Evolutionary conservation across 2,888 invertebrate genomes (phyloP).

Genomic region (Tanytarsus gracilentus): DNA sequence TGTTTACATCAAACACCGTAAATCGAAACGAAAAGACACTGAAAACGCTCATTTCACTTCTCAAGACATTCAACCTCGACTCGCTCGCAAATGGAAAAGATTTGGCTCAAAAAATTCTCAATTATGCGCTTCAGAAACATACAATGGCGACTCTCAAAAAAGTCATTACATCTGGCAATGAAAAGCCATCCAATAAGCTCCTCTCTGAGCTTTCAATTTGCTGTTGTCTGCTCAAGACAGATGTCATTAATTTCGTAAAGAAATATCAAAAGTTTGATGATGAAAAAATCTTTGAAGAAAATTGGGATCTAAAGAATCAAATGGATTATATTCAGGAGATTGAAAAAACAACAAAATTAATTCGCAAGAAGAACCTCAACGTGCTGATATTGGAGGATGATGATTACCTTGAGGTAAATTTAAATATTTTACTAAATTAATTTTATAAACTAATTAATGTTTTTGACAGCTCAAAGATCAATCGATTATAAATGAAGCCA

Average conservation of each 20-base stretch:
- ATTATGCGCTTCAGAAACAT: constrained; percentile 3
- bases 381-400: constrained; percentile 6
- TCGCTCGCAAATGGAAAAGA: constrained; percentile 7
- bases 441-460: too few relatives aligned
- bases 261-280: too few relatives aligned
- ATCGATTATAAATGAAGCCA: not conserved
- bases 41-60: not conserved
- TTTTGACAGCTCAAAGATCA: too few relatives aligned
- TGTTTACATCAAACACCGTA: constrained; percentile 5
- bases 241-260: not conserved
- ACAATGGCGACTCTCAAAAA: not conserved
- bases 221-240: constrained; percentile 12
- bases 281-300: not conserved
- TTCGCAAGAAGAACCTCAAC: not conserved
- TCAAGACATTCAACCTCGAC: constrained; percentile 5
- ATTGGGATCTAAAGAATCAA: not conserved
- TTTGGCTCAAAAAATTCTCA: not conserved
- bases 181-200: not conserved
- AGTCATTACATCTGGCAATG: not conserved
- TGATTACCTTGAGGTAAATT: not conserved
- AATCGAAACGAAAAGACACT: not conserved
- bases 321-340: not conserved
- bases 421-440: not conserved
- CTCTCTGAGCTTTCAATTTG: not conserved
- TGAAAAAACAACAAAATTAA: not conserved